Evolutionary conservation across 2,113 vertebrate genomes (phyloP).

Genomic region (Podarcis raffonei): DNA sequence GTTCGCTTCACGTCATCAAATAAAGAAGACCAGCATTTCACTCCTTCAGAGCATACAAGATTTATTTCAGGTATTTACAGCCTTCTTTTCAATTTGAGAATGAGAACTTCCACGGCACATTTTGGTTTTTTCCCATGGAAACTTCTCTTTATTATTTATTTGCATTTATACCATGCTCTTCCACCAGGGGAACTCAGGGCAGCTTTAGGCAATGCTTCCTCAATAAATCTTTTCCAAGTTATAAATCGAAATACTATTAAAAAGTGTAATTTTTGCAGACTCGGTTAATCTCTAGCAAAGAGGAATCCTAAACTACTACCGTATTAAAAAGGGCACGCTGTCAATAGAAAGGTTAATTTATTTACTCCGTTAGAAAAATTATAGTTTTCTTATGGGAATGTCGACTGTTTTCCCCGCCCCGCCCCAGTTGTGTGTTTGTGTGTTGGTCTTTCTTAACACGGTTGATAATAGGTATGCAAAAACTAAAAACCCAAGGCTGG

Average conservation of each 20-base stretch:
- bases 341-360: slow-evolving; percentile 63
- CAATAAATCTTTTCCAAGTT: slow-evolving; percentile 45
- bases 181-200: neutral
- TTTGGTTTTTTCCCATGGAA: slow-evolving; percentile 32
- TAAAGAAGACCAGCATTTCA: slow-evolving; percentile 5
- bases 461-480: slow-evolving; percentile 25
- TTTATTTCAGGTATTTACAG: neutral
- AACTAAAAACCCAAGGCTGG: slow-evolving; percentile 12
- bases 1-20: slow-evolving; percentile 60
- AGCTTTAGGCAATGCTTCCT: slow-evolving; percentile 28
- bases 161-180: neutral
- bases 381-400: slow-evolving; percentile 65
- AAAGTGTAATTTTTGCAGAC: slow-evolving; percentile 35
- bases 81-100: neutral
- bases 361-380: slow-evolving; percentile 56
- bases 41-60: neutral
- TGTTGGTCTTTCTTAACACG: neutral
- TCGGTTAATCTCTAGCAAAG: neutral
- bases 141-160: slow-evolving; percentile 30
- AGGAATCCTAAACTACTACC: slow-evolving; percentile 44
- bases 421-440: neutral
- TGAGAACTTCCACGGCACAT: neutral
- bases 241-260: slow-evolving; percentile 31
- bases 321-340: slow-evolving; percentile 49
- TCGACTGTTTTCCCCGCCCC: slow-evolving; percentile 32